Conservation (phyloP, 2,113 vertebrate genomes). For the Steatornis caripensis region DNA sequence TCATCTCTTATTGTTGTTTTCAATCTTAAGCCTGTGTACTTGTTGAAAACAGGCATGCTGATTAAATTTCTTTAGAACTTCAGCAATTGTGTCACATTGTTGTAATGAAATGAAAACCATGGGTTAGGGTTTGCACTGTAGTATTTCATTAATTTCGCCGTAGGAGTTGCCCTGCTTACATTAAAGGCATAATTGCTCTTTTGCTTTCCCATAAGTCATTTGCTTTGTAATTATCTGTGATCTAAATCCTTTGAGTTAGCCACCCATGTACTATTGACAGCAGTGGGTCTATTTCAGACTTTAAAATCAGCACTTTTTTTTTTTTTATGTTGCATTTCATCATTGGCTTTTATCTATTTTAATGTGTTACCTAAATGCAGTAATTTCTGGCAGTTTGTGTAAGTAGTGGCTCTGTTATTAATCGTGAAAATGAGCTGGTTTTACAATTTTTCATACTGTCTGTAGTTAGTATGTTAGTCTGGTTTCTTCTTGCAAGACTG, state of each 20-base stretch:
- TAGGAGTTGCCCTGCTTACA: background rate
- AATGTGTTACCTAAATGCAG: background rate
- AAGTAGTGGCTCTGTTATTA: background rate
- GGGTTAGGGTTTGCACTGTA: background rate
- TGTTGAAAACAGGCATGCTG: background rate
- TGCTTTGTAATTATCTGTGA: background rate
- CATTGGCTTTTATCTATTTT: background rate
- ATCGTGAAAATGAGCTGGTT: background rate
- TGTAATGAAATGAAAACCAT: background rate
- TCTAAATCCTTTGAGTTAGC: background rate
- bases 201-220: background rate
- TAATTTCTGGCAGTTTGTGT: background rate
- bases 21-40: background rate
- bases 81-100: background rate
- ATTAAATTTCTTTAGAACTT: background rate
- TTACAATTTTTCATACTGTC: background rate
- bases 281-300: background rate
- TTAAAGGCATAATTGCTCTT: background rate
- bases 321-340: background rate
- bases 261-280: background rate
- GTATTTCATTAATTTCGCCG: background rate
- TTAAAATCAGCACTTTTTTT: background rate
- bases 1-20: background rate
- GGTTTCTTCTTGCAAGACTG: background rate
- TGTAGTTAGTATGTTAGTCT: background rate